phyloP scores from a whole-genome alignment of 53 echinoderm and acorn worm species.

The Zoroaster sp. region DNA sequence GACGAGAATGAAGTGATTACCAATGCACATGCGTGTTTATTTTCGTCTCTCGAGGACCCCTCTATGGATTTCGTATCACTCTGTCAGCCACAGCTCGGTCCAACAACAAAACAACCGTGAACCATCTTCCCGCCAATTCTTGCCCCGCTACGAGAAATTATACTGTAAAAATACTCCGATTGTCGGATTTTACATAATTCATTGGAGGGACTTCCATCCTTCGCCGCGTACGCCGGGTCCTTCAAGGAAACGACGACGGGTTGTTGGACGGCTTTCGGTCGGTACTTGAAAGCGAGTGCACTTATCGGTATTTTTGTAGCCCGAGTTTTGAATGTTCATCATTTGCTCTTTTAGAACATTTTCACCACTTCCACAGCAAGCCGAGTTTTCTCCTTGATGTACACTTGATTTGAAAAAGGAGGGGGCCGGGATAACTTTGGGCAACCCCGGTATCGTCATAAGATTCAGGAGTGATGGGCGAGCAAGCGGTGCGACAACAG shows the following conservation, averaged over 20 bases:
- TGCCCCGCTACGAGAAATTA: slow-evolving; percentile 28
- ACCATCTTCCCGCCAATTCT: background rate
- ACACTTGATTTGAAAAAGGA: slow-evolving; percentile 29
- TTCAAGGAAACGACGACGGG: slow-evolving; percentile 7
- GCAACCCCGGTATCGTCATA: background rate
- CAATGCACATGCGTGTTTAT: background rate
- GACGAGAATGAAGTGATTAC: background rate
- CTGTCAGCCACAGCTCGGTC: slow-evolving; percentile 4
- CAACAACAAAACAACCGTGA: slow-evolving; percentile 9
- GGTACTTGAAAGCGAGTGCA: slow-evolving; percentile 47
- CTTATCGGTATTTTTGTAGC: slow-evolving; percentile 40
- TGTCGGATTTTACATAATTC: slow-evolving; percentile 46
- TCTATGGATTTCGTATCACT: slow-evolving; percentile 16
- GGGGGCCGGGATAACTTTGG: slow-evolving; percentile 33
- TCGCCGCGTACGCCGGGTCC: background rate
- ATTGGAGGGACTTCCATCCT: background rate
- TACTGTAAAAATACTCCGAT: slow-evolving; percentile 50
- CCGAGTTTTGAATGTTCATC: slow-evolving; percentile 7
- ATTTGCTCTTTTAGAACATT: slow-evolving; percentile 27
- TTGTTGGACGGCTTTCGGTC: slow-evolving; percentile 6
- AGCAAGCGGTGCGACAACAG: background rate
- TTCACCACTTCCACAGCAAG: background rate
- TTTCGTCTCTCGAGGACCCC: background rate
- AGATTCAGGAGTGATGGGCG: slow-evolving; percentile 1
- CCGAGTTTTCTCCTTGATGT: slow-evolving; percentile 34